These are phyloP conservation scores for Drosophila eugracilis DNA, from an alignment of 1,140 invertebrate species.

Conservation along the genomic window DNA sequence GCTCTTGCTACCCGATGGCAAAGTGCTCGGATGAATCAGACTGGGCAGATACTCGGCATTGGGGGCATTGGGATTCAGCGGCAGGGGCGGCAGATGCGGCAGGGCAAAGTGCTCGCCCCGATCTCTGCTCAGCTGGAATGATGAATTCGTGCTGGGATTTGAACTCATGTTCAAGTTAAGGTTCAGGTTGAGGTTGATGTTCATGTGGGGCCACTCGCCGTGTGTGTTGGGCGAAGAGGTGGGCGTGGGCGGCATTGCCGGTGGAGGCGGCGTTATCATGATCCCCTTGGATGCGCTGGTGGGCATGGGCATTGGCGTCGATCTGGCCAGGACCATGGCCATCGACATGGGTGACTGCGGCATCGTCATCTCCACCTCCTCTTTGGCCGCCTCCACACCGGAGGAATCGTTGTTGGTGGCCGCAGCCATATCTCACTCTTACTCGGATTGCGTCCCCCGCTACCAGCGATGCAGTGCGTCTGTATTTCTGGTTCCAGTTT, in stretches of 20 bases:
- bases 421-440: constrained; percentile 46
- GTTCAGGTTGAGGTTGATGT: constrained; percentile 80
- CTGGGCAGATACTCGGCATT: constrained; percentile 74
- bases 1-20: constrained; percentile 78
- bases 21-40: constrained; percentile 73
- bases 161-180: constrained; percentile 39
- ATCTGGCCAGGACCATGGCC: constrained; percentile 21
- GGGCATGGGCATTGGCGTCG: constrained; percentile 61
- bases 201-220: constrained; percentile 85
- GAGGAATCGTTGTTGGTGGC: constrained; percentile 70
- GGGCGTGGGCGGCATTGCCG: constrained; percentile 85
- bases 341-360: constrained; percentile 27
- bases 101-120: constrained; percentile 77
- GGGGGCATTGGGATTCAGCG: constrained; percentile 49
- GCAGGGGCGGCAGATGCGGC: constrained; percentile 78
- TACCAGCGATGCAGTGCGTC: constrained; percentile 31
- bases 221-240: constrained; percentile 85
- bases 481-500: not conserved
- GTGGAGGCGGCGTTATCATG: constrained; percentile 87
- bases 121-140: constrained; percentile 79
- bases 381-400: constrained; percentile 65
- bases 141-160: constrained; percentile 60
- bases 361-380: constrained; percentile 46
- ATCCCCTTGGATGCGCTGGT: constrained; percentile 65
- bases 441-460: constrained; percentile 17